phyloP scores from a whole-genome alignment of 2,888 invertebrate genomes.

The Dolomedes plantarius region DNA sequence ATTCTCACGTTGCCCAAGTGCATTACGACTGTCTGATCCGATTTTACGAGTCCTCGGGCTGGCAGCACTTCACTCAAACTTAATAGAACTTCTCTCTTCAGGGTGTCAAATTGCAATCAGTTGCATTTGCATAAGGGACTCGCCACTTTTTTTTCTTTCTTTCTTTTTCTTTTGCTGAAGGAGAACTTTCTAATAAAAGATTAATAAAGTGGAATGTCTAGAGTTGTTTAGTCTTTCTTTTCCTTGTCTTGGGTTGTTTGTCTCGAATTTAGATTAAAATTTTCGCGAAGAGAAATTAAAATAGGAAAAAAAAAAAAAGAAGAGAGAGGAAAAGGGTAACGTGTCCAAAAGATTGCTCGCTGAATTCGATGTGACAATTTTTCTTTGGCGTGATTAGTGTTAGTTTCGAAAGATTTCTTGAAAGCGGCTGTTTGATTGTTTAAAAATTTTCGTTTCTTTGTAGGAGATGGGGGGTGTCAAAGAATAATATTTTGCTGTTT shows the following conservation, averaged over 20 bases:
- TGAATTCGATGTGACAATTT: slow-evolving; percentile 9
- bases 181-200: slow-evolving; percentile 69
- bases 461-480: background rate
- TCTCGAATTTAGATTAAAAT: slow-evolving; percentile 18
- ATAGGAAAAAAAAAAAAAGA: background rate
- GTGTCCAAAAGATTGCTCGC: background rate
- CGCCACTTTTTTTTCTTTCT: slow-evolving; percentile 10
- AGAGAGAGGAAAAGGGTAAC: background rate
- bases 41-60: slow-evolving; percentile 32
- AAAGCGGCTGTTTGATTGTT: background rate
- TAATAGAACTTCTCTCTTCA: slow-evolving; percentile 59
- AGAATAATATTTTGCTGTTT: background rate
- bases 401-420: background rate
- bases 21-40: slow-evolving; percentile 66
- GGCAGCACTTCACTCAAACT: slow-evolving; percentile 57
- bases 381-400: slow-evolving; percentile 8
- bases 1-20: slow-evolving; percentile 62
- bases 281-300: slow-evolving; percentile 12
- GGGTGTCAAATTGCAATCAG: slow-evolving; percentile 68
- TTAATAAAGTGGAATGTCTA: slow-evolving; percentile 52
- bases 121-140: slow-evolving; percentile 58
- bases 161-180: slow-evolving; percentile 1
- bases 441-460: background rate
- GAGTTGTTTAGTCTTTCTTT: slow-evolving; percentile 28
- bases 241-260: slow-evolving; percentile 7